These are phyloP conservation scores for Sprattus sprattus DNA, from an alignment of 2,113 vertebrate genomes.

Conservation along the genomic window DNA sequence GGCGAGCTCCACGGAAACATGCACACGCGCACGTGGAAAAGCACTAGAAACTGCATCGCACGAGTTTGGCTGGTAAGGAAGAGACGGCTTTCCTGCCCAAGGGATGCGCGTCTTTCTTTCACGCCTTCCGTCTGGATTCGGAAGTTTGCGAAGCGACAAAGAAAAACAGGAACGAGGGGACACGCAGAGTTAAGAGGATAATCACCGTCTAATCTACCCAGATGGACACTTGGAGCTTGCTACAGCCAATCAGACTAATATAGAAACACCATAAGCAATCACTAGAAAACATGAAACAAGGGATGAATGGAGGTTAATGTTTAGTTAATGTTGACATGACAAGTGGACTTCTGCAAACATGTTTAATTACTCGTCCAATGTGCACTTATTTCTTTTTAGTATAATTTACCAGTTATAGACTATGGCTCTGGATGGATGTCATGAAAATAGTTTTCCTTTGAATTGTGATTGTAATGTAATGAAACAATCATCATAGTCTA, in stretches of 20 bases:
- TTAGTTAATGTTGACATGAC: neutral
- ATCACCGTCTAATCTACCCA: slow-evolving; percentile 73
- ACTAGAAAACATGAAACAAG: slow-evolving; percentile 30
- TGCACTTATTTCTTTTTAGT: neutral
- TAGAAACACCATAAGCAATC: slow-evolving; percentile 37
- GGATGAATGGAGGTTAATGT: neutral
- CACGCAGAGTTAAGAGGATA: slow-evolving; percentile 80
- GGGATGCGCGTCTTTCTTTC: neutral
- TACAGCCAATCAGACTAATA: slow-evolving; percentile 56
- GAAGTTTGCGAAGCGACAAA: neutral
- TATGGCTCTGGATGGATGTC: neutral
- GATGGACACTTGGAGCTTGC: slow-evolving; percentile 64
- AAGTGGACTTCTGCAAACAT: neutral
- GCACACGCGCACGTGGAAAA: neutral
- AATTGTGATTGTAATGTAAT: neutral
- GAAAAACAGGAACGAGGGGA: slow-evolving; percentile 41
- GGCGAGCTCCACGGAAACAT: neutral
- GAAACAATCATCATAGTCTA: neutral
- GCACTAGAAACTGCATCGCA: neutral
- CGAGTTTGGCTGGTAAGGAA: neutral
- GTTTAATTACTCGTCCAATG: neutral
- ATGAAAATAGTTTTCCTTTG: neutral
- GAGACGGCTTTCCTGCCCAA: neutral
- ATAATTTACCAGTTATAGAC: neutral
- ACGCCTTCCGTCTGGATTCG: neutral